Percentiles rank a stretch among this genome's conserved stretches.
Evolutionary conservation across 2,888 invertebrate species (phyloP).

Genomic region (Lydus trimaculatus): DNA sequence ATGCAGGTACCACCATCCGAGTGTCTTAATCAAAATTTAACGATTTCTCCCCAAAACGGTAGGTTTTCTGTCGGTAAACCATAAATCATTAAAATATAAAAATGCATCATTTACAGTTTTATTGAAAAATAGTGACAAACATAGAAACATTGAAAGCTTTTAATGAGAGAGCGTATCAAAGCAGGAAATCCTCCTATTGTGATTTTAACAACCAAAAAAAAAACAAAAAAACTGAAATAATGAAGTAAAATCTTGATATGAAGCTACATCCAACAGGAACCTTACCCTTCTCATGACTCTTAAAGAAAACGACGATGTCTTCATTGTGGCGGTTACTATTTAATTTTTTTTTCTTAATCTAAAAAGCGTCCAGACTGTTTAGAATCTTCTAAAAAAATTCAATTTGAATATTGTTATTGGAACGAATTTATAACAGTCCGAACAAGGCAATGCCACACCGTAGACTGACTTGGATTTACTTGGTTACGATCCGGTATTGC

Average conservation of each 20-base stretch:
- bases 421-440: constrained; percentile 17
- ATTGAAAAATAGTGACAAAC: background rate
- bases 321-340: constrained; percentile 65
- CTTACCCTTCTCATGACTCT: constrained; percentile 83
- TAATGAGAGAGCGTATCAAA: background rate
- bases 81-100: too few relatives aligned
- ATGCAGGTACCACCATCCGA: too few relatives aligned
- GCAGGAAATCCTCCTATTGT: background rate
- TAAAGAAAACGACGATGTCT: constrained; percentile 79
- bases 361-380: background rate
- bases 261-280: constrained; percentile 44
- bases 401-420: background rate
- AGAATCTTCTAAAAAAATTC: background rate
- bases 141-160: constrained; percentile 12
- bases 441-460: constrained; percentile 38
- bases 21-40: too few relatives aligned
- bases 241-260: background rate
- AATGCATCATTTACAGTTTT: too few relatives aligned
- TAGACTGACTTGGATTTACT: constrained; percentile 35
- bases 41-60: too few relatives aligned
- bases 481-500: constrained; percentile 16
- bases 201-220: background rate
- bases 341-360: background rate
- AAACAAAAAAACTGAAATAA: background rate
- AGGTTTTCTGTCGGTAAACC: too few relatives aligned